Percentiles rank a stretch among this genome's conserved stretches.
Conservation (phyloP, 2,888 invertebrate genomes). For the Cremastinae sp. region DNA sequence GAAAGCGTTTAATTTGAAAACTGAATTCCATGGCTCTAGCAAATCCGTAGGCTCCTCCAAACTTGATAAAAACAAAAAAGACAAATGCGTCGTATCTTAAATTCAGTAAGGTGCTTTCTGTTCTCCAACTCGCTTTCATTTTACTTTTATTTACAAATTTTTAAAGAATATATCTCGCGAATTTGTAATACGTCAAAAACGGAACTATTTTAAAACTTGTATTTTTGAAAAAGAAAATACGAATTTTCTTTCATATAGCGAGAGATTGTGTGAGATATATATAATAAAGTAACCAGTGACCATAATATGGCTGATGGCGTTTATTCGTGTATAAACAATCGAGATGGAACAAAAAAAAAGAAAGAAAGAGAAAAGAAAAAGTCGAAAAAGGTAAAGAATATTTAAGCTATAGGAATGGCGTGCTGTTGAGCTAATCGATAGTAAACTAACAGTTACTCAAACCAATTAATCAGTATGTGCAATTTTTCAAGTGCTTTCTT, state of each 20-base stretch:
- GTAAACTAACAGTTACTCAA: conserved; percentile 70
- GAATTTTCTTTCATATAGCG: conserved; percentile 63
- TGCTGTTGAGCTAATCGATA: conserved; percentile 70
- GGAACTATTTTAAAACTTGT: conserved; percentile 38
- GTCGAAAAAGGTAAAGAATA: conserved; percentile 59
- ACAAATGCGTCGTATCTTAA: conserved; percentile 74
- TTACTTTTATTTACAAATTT: conserved; percentile 45
- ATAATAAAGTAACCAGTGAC: conserved; percentile 73
- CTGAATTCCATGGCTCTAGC: conserved; percentile 66
- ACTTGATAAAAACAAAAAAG: conserved; percentile 70
- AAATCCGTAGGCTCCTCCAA: conserved; percentile 68
- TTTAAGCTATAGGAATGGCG: conserved; percentile 71
- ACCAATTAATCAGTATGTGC: conserved; percentile 70
- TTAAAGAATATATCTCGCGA: conserved; percentile 35
- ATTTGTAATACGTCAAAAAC: conserved; percentile 49
- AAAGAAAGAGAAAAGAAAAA: conserved; percentile 31
- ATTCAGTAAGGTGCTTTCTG: conserved; percentile 52
- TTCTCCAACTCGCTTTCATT: conserved; percentile 18
- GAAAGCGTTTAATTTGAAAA: conserved; percentile 55
- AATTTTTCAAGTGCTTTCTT: conserved; percentile 68
- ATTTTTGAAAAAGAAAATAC: conserved; percentile 46
- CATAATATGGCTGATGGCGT: conserved; percentile 74
- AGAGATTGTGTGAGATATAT: conserved; percentile 74
- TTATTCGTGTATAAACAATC: conserved; percentile 40
- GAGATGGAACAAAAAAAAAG: conserved; percentile 41